Percentiles rank a stretch among this genome's conserved stretches.
Conservation (phyloP, 2,888 invertebrate genomes). For the Agrochola lota region DNA sequence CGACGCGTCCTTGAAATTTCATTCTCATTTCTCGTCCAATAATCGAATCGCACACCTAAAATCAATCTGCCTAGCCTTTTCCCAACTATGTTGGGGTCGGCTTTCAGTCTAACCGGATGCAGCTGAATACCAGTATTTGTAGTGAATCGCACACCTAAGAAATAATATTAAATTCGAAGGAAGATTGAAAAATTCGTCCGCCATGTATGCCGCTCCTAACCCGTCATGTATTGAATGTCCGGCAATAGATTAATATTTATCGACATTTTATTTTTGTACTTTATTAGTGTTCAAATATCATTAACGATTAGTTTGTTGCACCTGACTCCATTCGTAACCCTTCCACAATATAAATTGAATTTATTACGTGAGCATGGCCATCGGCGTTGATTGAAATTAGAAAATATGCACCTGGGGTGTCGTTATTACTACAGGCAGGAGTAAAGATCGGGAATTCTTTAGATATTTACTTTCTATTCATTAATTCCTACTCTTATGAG, state of each 20-base stretch:
- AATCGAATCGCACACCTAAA: no score
- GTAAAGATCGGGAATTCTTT: conserved; percentile 76
- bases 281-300: conserved; percentile 88
- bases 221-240: conserved; percentile 80
- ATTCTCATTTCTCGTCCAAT: no score
- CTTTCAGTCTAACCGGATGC: no score
- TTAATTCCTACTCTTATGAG: conserved; percentile 78
- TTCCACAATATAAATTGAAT: conserved; percentile 67
- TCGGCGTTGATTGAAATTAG: conserved; percentile 78
- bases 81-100: no score
- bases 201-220: conserved; percentile 76
- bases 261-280: conserved; percentile 85
- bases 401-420: conserved; percentile 79
- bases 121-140: no score
- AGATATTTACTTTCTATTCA: conserved; percentile 82
- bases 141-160: no score
- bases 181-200: neutral
- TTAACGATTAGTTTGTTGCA: conserved; percentile 86
- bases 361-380: conserved; percentile 70
- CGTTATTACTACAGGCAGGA: conserved; percentile 75
- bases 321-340: conserved; percentile 72
- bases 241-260: conserved; percentile 87
- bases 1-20: no score
- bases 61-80: no score
- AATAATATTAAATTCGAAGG: neutral